These are phyloP conservation scores for Centrocercus urophasianus DNA, from an alignment of 2,113 vertebrate species.

Conservation along the genomic window DNA sequence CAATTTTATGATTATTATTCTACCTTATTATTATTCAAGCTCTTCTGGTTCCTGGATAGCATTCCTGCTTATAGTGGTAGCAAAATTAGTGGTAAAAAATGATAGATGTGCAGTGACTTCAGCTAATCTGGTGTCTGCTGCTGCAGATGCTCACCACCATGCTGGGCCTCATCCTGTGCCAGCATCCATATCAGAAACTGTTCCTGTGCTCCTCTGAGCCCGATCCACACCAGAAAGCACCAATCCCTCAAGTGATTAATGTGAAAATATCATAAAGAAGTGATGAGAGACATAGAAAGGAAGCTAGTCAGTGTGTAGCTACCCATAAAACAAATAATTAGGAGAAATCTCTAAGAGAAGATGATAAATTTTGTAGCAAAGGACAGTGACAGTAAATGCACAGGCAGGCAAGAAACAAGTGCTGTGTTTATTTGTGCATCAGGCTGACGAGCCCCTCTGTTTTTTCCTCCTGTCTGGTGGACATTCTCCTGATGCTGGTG, in stretches of 20 bases:
- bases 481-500: background rate
- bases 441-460: background rate
- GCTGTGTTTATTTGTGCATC: background rate
- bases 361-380: background rate
- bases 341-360: background rate
- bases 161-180: background rate
- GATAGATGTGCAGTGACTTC: too few relatives aligned
- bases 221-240: background rate
- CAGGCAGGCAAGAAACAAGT: background rate
- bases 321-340: background rate
- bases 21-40: background rate
- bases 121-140: background rate
- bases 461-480: background rate
- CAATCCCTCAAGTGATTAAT: background rate
- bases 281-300: background rate
- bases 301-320: background rate
- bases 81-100: background rate
- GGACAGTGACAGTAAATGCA: background rate
- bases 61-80: background rate
- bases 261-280: background rate
- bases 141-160: background rate
- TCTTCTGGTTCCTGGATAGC: background rate
- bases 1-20: background rate
- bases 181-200: accelerated
- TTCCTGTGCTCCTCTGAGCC: background rate